Percentiles rank a stretch among this genome's conserved stretches.
These are phyloP conservation scores for Sepiola atlantica DNA, from an alignment of 2,888 invertebrate species.

Conservation along the genomic window DNA sequence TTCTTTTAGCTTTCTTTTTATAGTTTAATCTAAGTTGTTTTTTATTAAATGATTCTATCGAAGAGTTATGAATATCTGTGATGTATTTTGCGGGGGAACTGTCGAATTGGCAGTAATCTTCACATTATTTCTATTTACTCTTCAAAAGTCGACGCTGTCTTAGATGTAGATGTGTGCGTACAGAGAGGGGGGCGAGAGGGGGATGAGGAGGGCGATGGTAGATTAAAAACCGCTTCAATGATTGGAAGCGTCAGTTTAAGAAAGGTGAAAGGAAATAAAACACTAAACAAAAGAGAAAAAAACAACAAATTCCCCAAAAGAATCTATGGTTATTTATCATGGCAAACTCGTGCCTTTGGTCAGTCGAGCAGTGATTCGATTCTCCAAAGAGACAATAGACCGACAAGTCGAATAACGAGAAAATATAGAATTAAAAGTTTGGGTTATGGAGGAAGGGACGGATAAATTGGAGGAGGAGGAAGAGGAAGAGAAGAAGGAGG, in stretches of 20 bases:
- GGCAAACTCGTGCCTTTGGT: neutral
- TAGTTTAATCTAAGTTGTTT: constrained; percentile 20
- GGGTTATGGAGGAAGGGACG: neutral
- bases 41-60: neutral
- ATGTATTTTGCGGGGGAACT: neutral
- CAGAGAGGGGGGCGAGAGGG: neutral
- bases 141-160: neutral
- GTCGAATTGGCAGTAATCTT: neutral
- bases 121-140: neutral
- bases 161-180: neutral
- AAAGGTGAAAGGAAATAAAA: constrained; percentile 24
- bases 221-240: neutral
- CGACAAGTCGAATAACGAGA: constrained; percentile 20
- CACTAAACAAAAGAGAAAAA: too few species aligned
- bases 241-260: constrained; percentile 32
- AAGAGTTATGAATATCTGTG: neutral
- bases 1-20: neutral
- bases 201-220: neutral
- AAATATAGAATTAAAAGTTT: neutral
- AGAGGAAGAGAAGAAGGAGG: too few species aligned
- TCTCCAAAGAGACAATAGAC: neutral
- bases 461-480: too few species aligned
- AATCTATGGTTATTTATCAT: neutral
- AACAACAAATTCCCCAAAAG: neutral
- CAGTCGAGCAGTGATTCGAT: constrained; percentile 16